Conservation (phyloP, 2,888 invertebrate genomes). For the Drosophila mettleri region DNA sequence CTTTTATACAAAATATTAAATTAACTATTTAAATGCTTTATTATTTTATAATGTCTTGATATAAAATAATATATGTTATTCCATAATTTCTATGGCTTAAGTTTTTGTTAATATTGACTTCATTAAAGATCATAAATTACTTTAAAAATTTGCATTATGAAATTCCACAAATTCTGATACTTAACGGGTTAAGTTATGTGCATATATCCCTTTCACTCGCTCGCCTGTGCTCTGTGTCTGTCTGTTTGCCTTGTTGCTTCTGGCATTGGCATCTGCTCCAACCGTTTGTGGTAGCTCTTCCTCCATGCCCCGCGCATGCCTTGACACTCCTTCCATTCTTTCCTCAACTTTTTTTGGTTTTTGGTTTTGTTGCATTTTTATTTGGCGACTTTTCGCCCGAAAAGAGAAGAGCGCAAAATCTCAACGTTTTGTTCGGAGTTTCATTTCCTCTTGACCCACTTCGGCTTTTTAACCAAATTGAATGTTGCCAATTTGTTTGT, state of each 20-base stretch:
- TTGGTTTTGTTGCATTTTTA: slow-evolving; percentile 33
- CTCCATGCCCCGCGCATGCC: background rate
- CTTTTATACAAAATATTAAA: background rate
- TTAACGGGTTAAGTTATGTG: slow-evolving; percentile 47
- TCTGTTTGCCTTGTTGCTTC: slow-evolving; percentile 26
- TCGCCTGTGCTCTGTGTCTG: background rate
- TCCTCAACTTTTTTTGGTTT: slow-evolving; percentile 13
- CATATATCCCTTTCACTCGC: background rate
- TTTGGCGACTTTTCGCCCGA: slow-evolving; percentile 16
- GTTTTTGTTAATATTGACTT: background rate
- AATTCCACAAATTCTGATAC: slow-evolving; percentile 22
- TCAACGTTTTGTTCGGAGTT: slow-evolving; percentile 51
- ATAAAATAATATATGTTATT: too few relatives aligned
- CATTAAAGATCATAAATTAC: slow-evolving; percentile 25
- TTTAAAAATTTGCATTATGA: slow-evolving; percentile 4
- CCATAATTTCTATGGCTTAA: too few relatives aligned
- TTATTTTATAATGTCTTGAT: background rate
- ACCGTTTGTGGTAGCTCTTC: slow-evolving; percentile 25
- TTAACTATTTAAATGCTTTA: too few relatives aligned
- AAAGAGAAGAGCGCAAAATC: slow-evolving; percentile 22
- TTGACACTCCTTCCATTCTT: slow-evolving; percentile 17
- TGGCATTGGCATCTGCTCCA: slow-evolving; percentile 33
- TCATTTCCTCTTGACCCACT: slow-evolving; percentile 71
- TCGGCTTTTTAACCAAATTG: slow-evolving; percentile 27
- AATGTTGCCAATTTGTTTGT: slow-evolving; percentile 24